Conservation (phyloP, 2,888 invertebrate species). For the Cheilosia impressa region DNA sequence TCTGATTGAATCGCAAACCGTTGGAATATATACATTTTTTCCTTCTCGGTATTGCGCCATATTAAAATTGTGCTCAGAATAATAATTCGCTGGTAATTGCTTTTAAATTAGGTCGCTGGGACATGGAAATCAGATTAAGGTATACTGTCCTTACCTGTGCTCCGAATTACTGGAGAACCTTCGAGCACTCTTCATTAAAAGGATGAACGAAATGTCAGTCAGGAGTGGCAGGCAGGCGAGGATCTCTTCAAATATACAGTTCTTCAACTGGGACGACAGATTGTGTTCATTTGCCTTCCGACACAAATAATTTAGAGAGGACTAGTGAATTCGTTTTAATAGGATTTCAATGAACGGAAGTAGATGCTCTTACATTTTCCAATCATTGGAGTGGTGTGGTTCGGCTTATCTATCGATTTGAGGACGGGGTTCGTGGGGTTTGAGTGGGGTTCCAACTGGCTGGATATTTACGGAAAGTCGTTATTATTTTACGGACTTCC, state of each 20-base stretch:
- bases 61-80: conserved; percentile 73
- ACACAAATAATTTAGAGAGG: conserved; percentile 61
- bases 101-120: conserved; percentile 75
- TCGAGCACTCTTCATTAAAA: conserved; percentile 60
- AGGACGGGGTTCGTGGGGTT: neutral
- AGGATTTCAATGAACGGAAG: conserved; percentile 63
- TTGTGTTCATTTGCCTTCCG: conserved; percentile 36
- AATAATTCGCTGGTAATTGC: conserved; percentile 74
- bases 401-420: conserved; percentile 23
- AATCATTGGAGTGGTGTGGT: conserved; percentile 42
- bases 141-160: conserved; percentile 51
- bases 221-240: neutral
- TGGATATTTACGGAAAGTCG: too few species aligned
- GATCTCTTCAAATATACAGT: conserved; percentile 14
- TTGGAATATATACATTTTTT: neutral
- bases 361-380: conserved; percentile 63
- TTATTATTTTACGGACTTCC: neutral
- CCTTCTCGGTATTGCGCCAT: conserved; percentile 51
- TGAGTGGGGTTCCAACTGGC: neutral
- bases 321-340: conserved; percentile 68
- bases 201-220: conserved; percentile 60
- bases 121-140: conserved; percentile 73
- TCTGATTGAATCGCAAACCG: conserved; percentile 67
- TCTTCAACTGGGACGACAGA: neutral
- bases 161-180: conserved; percentile 42